Conservation (phyloP, 2,888 invertebrate species). For the Scaptodrosophila latifasciaeformis region DNA sequence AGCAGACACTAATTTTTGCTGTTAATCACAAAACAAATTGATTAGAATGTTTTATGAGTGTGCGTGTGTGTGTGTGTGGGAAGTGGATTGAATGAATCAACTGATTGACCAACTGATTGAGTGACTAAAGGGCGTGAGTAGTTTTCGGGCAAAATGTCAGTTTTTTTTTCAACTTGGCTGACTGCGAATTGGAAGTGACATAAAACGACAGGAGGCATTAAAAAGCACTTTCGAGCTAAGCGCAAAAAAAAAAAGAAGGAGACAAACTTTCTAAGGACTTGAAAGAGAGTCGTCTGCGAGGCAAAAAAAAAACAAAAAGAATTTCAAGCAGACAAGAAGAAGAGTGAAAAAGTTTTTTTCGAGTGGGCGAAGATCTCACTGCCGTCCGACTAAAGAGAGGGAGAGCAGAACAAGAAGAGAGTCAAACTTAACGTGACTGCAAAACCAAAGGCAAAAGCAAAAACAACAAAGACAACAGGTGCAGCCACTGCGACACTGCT, state of each 20-base stretch:
- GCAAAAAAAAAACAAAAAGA: slow-evolving; percentile 14
- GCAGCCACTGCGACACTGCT: too few species aligned
- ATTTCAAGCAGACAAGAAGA: background rate
- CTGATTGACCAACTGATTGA: slow-evolving; percentile 7
- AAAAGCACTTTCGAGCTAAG: slow-evolving; percentile 27
- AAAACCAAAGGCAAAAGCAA: background rate
- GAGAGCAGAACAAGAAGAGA: background rate
- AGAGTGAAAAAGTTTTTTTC: slow-evolving; percentile 16
- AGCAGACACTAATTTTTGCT: too few species aligned
- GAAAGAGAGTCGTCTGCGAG: too few species aligned
- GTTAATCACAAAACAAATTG: slow-evolving; percentile 5
- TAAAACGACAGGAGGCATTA: too few species aligned
- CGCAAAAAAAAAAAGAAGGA: background rate
- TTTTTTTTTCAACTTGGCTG: background rate
- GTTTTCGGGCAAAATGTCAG: background rate
- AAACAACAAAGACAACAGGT: background rate
- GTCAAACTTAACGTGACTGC: background rate
- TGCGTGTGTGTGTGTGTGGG: background rate
- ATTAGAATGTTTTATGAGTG: background rate
- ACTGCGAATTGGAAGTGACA: background rate
- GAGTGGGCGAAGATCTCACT: too few species aligned
- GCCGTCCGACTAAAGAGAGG: too few species aligned
- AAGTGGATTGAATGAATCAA: slow-evolving; percentile 1
- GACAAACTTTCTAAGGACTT: too few species aligned
- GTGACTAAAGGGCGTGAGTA: background rate